Conservation (phyloP, 2,113 vertebrate genomes). For the Ctenodactylus gundi region DNA sequence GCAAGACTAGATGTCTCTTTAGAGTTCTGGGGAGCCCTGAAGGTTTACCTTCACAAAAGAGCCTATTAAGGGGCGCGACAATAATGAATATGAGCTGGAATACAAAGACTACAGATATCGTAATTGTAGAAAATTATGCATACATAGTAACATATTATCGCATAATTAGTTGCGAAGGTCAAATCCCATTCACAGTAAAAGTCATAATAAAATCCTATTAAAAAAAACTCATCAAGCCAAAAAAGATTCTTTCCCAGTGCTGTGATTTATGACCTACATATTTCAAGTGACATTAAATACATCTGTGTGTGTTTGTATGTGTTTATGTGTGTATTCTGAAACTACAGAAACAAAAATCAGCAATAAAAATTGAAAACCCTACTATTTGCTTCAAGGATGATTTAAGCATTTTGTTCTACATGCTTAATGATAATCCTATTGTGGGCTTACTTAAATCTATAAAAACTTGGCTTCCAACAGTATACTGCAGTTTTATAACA, state of each 20-base stretch:
- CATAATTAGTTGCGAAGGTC: not conserved
- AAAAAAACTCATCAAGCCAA: slow-evolving; percentile 48
- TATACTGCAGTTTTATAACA: slow-evolving; percentile 23
- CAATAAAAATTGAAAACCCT: not conserved
- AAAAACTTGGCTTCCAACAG: not conserved
- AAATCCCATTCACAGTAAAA: slow-evolving; percentile 23
- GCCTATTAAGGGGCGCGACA: not conserved
- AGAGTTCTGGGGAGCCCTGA: not conserved
- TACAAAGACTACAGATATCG: slow-evolving; percentile 1
- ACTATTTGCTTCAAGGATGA: not conserved
- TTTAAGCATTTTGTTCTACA: not conserved
- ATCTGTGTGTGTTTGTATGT: no score
- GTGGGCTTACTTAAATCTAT: slow-evolving; percentile 30
- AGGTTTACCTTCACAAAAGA: not conserved
- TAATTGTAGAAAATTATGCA: slow-evolving; percentile 9
- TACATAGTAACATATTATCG: not conserved
- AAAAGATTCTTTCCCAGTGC: slow-evolving; percentile 9
- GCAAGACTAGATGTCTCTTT: not conserved
- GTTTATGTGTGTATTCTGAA: no score
- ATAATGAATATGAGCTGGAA: not conserved
- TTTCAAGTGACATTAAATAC: not conserved
- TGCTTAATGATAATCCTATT: slow-evolving; percentile 14
- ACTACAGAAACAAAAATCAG: not conserved
- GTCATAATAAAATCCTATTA: not conserved
- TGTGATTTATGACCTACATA: not conserved